phyloP scores from a whole-genome alignment of 2,113 vertebrate genomes.

The Python bivittatus region DNA sequence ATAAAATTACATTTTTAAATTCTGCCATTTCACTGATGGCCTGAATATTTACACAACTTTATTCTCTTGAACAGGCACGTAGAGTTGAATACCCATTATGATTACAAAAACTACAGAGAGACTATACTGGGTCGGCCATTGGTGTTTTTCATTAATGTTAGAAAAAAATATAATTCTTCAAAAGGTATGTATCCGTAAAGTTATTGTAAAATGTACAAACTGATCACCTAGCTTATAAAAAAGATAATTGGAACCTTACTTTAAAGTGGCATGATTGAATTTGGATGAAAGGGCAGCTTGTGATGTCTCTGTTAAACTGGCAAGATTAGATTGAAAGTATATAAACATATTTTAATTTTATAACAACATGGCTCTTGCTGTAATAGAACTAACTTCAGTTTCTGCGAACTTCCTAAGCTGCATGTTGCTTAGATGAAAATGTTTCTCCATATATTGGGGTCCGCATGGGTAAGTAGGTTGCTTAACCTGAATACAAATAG shows the following conservation, averaged over 20 bases:
- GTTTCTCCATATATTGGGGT: not conserved
- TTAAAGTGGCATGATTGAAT: not conserved
- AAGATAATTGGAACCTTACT: not conserved
- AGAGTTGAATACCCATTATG: constrained; percentile 50
- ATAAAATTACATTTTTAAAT: not conserved
- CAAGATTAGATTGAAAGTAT: not conserved
- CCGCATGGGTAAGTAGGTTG: not conserved
- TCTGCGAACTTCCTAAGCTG: not conserved
- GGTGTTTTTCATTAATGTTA: constrained; percentile 63
- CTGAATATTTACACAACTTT: not conserved
- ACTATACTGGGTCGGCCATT: constrained; percentile 58
- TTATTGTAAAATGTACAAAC: not conserved
- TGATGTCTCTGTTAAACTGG: not conserved
- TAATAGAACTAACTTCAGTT: not conserved
- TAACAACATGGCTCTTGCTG: not conserved
- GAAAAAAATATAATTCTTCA: constrained; percentile 39
- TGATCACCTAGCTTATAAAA: not conserved
- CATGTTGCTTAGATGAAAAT: not conserved
- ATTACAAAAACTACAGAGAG: constrained; percentile 67
- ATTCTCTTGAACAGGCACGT: constrained; percentile 48
- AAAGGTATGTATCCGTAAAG: constrained; percentile 4
- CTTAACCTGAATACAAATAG: too few species aligned
- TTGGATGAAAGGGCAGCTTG: not conserved
- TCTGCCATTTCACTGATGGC: not conserved
- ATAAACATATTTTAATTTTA: not conserved